Conservation (phyloP, 2,888 invertebrate species). For the Metellina segmentata region DNA sequence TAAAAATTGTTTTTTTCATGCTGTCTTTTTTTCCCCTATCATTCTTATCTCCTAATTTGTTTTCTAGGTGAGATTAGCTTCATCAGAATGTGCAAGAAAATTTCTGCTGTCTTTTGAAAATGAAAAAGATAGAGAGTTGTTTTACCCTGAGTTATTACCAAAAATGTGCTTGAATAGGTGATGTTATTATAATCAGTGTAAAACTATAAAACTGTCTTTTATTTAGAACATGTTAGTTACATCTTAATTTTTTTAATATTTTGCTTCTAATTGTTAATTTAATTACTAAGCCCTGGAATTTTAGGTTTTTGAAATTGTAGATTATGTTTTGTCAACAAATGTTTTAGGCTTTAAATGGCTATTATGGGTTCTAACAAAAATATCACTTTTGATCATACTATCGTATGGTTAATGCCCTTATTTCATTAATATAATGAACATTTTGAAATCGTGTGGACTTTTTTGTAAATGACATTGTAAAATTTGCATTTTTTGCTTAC, state of each 20-base stretch:
- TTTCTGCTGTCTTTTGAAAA: slow-evolving; percentile 82
- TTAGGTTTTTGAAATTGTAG: no score
- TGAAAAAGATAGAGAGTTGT: slow-evolving; percentile 81
- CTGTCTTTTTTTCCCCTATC: not conserved
- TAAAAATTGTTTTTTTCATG: not conserved
- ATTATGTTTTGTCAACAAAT: no score
- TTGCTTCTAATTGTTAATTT: not conserved
- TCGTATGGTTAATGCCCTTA: no score
- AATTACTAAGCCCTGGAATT: not conserved
- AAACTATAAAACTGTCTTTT: not conserved
- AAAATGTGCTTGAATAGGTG: slow-evolving; percentile 83
- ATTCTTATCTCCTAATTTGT: not conserved
- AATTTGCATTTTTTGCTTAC: no score
- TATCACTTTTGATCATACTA: no score
- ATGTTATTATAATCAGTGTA: not conserved
- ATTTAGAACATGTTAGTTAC: not conserved
- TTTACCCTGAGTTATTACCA: slow-evolving; percentile 82
- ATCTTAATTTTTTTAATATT: not conserved
- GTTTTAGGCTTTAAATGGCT: no score
- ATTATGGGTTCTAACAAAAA: no score
- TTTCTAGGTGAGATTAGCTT: slow-evolving; percentile 82
- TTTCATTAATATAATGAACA: no score
- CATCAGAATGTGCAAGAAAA: slow-evolving; percentile 83
- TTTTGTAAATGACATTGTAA: no score
- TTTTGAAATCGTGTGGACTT: no score